These are phyloP conservation scores for Montipora efflorescens DNA, from an alignment of 64 coral and sea anemone genomes.

Conservation along the genomic window DNA sequence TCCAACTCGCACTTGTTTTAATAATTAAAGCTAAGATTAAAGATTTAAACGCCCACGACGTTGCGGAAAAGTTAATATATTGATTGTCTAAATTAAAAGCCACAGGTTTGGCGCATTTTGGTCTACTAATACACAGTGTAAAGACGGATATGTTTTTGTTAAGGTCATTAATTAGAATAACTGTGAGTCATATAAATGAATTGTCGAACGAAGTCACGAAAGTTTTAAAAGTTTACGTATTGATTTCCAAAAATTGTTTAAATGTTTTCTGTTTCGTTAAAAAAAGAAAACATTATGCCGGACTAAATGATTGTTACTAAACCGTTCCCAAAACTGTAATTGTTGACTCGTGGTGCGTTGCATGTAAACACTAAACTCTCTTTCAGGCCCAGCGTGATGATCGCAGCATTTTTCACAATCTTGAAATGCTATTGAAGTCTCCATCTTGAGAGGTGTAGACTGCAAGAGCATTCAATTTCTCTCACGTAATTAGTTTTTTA, in stretches of 20 bases:
- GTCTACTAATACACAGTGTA: too few relatives aligned
- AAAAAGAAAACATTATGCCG: neutral
- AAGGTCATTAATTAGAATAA: neutral
- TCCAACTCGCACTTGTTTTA: neutral
- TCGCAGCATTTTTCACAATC: neutral
- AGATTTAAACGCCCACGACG: neutral
- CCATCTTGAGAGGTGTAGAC: neutral
- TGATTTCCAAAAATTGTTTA: neutral
- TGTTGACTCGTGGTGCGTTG: too few relatives aligned
- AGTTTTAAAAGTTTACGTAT: conserved; percentile 11
- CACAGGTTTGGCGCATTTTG: neutral
- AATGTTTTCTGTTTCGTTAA: conserved; percentile 3
- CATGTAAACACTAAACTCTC: conserved; percentile 14
- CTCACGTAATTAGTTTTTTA: neutral
- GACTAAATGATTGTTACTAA: neutral
- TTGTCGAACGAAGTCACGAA: conserved; percentile 26
- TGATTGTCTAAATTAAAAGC: neutral
- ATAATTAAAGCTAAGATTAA: neutral
- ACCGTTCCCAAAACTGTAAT: too few relatives aligned
- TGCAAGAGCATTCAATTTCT: neutral
- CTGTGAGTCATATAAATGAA: conserved; percentile 23
- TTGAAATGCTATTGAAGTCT: neutral
- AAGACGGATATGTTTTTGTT: neutral
- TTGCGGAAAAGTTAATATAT: conserved; percentile 31
- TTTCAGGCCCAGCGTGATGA: neutral